Evolutionary conservation across 2,113 vertebrate genomes (phyloP).

Genomic region (Probosciger aterrimus): DNA sequence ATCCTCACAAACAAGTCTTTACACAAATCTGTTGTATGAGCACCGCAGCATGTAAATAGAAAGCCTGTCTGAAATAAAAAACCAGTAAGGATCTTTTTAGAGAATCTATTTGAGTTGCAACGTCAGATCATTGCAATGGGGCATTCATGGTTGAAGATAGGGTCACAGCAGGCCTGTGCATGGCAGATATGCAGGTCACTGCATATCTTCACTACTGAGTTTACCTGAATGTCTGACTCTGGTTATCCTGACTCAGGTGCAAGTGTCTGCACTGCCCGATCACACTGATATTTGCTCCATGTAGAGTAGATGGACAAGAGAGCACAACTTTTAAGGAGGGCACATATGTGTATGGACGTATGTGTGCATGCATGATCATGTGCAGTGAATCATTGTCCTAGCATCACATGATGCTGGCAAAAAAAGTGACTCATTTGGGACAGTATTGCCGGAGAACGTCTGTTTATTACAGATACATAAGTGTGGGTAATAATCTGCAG

Average conservation of each 20-base stretch:
- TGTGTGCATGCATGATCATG: fast-evolving
- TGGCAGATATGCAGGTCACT: too few species aligned
- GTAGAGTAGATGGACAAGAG: neutral
- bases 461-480: neutral
- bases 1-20: neutral
- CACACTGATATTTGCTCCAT: fast-evolving
- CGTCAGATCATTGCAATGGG: neutral
- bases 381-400: neutral
- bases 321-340: neutral
- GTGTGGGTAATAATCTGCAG: neutral
- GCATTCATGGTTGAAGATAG: neutral
- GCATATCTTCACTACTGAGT: neutral
- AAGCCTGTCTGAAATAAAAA: neutral
- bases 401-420: neutral
- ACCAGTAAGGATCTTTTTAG: neutral
- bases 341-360: fast-evolving
- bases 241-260: neutral
- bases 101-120: fast-evolving
- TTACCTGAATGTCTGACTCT: neutral
- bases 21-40: neutral
- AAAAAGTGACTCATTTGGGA: neutral
- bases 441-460: neutral
- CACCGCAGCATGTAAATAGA: neutral
- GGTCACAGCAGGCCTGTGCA: neutral
- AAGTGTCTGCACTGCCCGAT: neutral